Base-by-base conservation (phyloP, 92 coral and sea anemone genomes). In the Actinostola sp. region DNA sequence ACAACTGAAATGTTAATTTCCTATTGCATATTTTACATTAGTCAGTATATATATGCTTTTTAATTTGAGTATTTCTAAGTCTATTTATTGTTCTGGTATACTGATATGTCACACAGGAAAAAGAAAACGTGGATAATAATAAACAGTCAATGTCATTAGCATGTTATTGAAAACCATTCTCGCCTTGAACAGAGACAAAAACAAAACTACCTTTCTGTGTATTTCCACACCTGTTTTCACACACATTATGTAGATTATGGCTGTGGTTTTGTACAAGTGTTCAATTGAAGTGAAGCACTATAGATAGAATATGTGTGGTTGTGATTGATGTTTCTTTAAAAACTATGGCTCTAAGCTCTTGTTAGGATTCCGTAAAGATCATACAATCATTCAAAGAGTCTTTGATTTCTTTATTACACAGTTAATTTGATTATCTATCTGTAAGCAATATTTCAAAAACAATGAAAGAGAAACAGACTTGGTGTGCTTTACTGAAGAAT, bases 251-350 rank as follows among this genome's bases (percentile, higher is more conserved):
- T 21, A 68, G 74, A 68, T 68, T 34, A 25, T 30, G 61, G 29
- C 29, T 68, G 74, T 68, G 74, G 74, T 52, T 68, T 51, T 21
- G 50, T 17, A 50, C 61, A 52, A 68, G 74, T 68, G 62, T 28
- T 33, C 61, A 33, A 68, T 68, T 30, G 33, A 49, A 43, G 8
- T 64, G 70, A 64, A 64, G 70, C 28, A 64, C 54, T 48, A n/a
- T 17, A 10, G 42, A 61, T 62, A 39, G 48, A 8, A 7, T 24
- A 24, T 10, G 20, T n/a, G n/a, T 23, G 21, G n/a, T 28, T 27
- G 7, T 46, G 53, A 46, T 46, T 46, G 53, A 17, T 46, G n/a
- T 13, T 2, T 17, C 3, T 7, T 7, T 46, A 4, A 6, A 46
- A 46, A n/a, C 42, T 46, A 46, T 46, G 19, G 53, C 53, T 16